Base-by-base conservation (phyloP, 2,113 vertebrate genomes). In the rat (Rattus norvegicus) region DNA sequence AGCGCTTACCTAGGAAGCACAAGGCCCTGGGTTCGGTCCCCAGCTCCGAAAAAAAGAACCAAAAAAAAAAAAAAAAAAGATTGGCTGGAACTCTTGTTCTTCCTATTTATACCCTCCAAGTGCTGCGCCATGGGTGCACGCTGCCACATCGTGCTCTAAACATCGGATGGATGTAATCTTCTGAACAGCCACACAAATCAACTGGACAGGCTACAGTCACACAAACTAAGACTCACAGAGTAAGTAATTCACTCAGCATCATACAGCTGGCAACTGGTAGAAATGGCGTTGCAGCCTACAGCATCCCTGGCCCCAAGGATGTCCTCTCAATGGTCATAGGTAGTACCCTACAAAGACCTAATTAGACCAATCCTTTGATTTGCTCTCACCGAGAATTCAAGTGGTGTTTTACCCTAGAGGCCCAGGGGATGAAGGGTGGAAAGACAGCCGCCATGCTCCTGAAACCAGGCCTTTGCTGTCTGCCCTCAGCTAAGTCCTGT, bases 331-430 rank as follows among this genome's bases (percentile, higher is more conserved):
- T 17, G 24, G 13, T n/a, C 63, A 12, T 91, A 28, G 17, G 5
- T n/a, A 24, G 61, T 54, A 5, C 13, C 17, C 43, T 92, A 61
- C 89, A 67, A 73, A 63, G 63, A 79, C 86, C 30, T 36, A 3
- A 61, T 16, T 56, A n/a, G 39, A 14, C 33, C 36, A 36, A 61
- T 83, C 89, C 75, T 92, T 85, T 89, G n/a, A 59, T 91, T 86
- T 81, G 83, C 19, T 93, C 17, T 92, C 90, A 36, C 56, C 56
- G 85, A 91, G 43, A 81, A 95, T 94, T 85, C 67, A 87, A 72
- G 61, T 69, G 67, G 94, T 81, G 10, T 77, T 91, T 92, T 93
- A 10, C 43, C 52, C 61, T 91, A 30, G 81, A 26, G 4, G 24
- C 59, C 28, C 26, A 49, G 22, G 5, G 36, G 39, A 86, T 59